Percentiles rank a stretch among this genome's conserved stretches.
Conservation (phyloP, 2,113 vertebrate genomes). For the Forbesichthys agassizii region DNA sequence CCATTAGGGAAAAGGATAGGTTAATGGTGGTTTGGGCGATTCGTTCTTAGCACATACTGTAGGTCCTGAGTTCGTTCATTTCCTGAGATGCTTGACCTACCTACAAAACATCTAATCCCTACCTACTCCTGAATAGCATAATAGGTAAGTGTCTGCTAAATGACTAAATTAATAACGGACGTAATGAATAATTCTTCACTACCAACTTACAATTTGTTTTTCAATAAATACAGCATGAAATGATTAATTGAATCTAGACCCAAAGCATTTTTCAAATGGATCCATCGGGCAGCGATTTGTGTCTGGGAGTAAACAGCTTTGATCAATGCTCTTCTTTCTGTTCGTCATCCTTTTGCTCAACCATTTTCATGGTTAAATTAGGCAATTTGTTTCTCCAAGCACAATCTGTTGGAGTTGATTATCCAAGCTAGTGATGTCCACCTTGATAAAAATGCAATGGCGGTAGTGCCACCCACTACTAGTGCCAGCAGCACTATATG, state of each 20-base stretch:
- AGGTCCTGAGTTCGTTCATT: too few species aligned
- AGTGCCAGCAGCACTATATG: slow-evolving; percentile 31
- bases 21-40: too few species aligned
- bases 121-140: too few species aligned
- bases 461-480: slow-evolving; percentile 52
- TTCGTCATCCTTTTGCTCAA: slow-evolving; percentile 75
- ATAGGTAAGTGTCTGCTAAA: too few species aligned
- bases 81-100: too few species aligned
- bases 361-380: slow-evolving; percentile 79
- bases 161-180: slow-evolving; percentile 34
- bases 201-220: slow-evolving; percentile 61
- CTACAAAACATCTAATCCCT: too few species aligned
- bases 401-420: slow-evolving; percentile 78
- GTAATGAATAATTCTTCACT: slow-evolving; percentile 50
- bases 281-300: slow-evolving; percentile 60
- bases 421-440: slow-evolving; percentile 77
- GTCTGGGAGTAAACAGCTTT: slow-evolving; percentile 71
- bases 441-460: slow-evolving; percentile 68
- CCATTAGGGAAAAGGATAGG: too few species aligned
- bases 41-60: too few species aligned
- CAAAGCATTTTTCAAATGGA: slow-evolving; percentile 64
- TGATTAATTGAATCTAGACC: slow-evolving; percentile 69
- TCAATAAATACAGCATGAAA: slow-evolving; percentile 57
- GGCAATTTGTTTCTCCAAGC: slow-evolving; percentile 77
- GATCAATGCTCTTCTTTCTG: slow-evolving; percentile 73